Conservation (phyloP, 2,113 vertebrate species). For the Podarcis cretensis region DNA sequence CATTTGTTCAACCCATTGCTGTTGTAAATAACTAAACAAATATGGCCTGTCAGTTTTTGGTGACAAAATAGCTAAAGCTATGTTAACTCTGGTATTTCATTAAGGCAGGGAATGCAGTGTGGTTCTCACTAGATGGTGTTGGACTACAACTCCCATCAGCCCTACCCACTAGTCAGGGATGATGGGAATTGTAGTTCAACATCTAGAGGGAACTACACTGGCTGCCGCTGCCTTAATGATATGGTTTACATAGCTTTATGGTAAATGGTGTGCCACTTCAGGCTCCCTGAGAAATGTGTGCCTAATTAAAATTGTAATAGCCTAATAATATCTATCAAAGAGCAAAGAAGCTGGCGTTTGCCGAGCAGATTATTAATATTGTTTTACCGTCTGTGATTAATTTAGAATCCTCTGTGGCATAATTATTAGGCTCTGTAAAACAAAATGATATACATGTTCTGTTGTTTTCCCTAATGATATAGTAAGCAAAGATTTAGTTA, state of each 20-base stretch:
- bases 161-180: not conserved
- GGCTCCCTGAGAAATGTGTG: constrained; percentile 21
- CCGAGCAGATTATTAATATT: constrained; percentile 69
- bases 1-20: not conserved
- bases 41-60: not conserved
- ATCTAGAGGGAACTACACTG: not conserved
- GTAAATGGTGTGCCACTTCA: constrained; percentile 19
- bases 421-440: constrained; percentile 72
- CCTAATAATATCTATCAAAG: constrained; percentile 61
- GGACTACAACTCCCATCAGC: not conserved
- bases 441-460: constrained; percentile 61
- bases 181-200: not conserved
- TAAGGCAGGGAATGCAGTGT: not conserved
- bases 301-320: constrained; percentile 43
- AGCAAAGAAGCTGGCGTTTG: constrained; percentile 57
- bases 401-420: constrained; percentile 67
- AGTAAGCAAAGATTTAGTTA: constrained; percentile 62
- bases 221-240: not conserved
- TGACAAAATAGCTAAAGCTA: not conserved
- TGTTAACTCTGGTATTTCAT: not conserved
- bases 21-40: not conserved
- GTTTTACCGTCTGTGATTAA: constrained; percentile 66
- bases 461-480: constrained; percentile 62
- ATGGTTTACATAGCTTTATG: not conserved
- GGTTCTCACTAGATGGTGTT: not conserved